A percentile compares a stretch with the other conserved stretches of the same genome.
These are phyloP conservation scores for Cotesia typhae DNA, from an alignment of 1,140 invertebrate species.

Conservation along the genomic window DNA sequence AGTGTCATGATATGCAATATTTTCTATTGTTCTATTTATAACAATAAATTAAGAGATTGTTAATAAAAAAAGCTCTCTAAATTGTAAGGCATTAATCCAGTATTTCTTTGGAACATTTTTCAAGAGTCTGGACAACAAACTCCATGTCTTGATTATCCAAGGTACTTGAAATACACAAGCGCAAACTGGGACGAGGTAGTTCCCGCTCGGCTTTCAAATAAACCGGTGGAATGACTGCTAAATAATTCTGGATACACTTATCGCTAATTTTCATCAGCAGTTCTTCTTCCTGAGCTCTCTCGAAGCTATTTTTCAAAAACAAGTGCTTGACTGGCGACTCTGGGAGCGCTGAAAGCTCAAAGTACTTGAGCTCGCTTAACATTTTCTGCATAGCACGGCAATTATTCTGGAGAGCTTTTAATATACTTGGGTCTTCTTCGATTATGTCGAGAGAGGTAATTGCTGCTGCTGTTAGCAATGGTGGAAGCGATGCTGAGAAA, in stretches of 20 bases:
- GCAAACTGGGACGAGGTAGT: constrained; percentile 67
- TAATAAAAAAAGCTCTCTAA: too few species aligned
- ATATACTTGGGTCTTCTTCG: constrained; percentile 73
- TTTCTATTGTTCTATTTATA: too few species aligned
- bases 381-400: constrained; percentile 66
- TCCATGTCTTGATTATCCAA: constrained; percentile 65
- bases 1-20: too few species aligned
- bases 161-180: constrained; percentile 65
- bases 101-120: constrained; percentile 53
- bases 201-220: constrained; percentile 67
- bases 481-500: constrained; percentile 96
- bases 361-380: constrained; percentile 59
- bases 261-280: constrained; percentile 72
- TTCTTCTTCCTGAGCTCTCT: constrained; percentile 65
- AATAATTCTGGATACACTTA: constrained; percentile 67
- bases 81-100: constrained; percentile 35
- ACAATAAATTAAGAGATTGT: too few species aligned
- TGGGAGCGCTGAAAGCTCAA: constrained; percentile 64
- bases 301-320: constrained; percentile 68
- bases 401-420: constrained; percentile 68
- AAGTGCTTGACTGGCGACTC: constrained; percentile 83
- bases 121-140: constrained; percentile 55
- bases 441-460: constrained; percentile 81
- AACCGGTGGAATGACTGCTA: constrained; percentile 67
- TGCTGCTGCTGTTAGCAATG: constrained; percentile 87